phyloP scores from a whole-genome alignment of 2,113 vertebrate genomes.

The Rissa tridactyla region DNA sequence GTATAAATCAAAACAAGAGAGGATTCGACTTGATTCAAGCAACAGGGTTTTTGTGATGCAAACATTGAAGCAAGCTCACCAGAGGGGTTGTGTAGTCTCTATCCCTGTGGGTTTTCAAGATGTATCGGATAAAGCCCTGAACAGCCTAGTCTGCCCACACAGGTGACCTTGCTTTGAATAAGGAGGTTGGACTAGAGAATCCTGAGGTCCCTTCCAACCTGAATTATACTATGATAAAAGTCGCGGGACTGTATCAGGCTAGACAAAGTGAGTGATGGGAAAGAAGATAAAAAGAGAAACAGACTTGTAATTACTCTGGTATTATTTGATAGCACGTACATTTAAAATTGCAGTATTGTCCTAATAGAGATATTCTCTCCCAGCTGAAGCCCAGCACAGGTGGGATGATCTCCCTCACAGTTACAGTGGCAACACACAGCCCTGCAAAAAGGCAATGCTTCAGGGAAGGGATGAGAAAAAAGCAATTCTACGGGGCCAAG shows the following conservation, averaged over 20 bases:
- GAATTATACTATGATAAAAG: background rate
- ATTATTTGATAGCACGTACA: background rate
- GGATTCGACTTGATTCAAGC: background rate
- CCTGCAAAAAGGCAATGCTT: background rate
- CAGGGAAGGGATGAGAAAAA: background rate
- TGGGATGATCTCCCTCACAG: background rate
- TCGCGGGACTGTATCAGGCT: background rate
- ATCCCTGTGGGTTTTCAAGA: background rate
- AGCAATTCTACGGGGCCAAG: rapidly evolving
- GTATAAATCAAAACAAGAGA: background rate
- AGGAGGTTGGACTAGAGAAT: background rate
- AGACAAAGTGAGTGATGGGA: background rate
- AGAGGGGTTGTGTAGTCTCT: background rate
- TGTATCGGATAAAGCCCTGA: rapidly evolving
- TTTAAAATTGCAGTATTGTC: background rate
- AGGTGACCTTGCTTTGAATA: background rate
- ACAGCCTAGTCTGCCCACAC: background rate
- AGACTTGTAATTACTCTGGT: background rate
- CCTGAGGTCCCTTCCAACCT: background rate
- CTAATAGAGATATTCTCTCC: background rate
- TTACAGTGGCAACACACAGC: background rate
- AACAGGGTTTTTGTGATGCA: background rate
- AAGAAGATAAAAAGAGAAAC: background rate
- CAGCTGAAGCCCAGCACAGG: background rate
- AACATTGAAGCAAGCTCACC: background rate